A percentile compares a stretch with the other conserved stretches of the same genome.
Evolutionary conservation across 1,140 invertebrate species (phyloP).

Genomic region (Latrodectus geometricus): DNA sequence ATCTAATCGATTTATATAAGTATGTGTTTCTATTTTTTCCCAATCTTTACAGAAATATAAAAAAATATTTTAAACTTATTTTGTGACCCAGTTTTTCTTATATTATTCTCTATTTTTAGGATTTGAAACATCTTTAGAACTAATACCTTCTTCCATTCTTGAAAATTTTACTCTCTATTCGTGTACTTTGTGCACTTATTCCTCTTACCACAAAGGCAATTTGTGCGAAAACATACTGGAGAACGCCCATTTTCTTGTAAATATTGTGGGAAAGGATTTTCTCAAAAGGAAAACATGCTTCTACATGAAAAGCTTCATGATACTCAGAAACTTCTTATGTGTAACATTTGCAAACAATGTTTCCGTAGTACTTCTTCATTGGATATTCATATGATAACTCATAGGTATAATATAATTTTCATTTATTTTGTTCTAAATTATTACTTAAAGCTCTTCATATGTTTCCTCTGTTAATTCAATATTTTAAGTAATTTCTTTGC

Average conservation of each 20-base stretch:
- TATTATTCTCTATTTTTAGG: no score
- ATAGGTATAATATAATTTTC: neutral
- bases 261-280: slow-evolving; percentile 71
- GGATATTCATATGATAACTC: slow-evolving; percentile 10
- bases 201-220: neutral
- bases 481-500: no score
- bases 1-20: no score
- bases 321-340: slow-evolving; percentile 21
- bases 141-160: no score
- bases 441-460: no score
- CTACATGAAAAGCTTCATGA: slow-evolving; percentile 69
- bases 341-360: slow-evolving; percentile 19
- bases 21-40: no score
- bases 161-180: slow-evolving; percentile 12
- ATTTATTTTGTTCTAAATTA: no score
- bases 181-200: slow-evolving; percentile 49
- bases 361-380: slow-evolving; percentile 1
- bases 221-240: slow-evolving; percentile 62
- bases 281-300: slow-evolving; percentile 74
- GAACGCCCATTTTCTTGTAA: slow-evolving; percentile 65
- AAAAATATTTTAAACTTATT: no score
- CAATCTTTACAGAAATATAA: no score
- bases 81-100: no score
- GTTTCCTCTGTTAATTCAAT: no score
- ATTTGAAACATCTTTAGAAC: no score